Evolutionary conservation across 2,797 vertebrate genomes (phyloP).

Genomic region (Enteromius viviparus): DNA sequence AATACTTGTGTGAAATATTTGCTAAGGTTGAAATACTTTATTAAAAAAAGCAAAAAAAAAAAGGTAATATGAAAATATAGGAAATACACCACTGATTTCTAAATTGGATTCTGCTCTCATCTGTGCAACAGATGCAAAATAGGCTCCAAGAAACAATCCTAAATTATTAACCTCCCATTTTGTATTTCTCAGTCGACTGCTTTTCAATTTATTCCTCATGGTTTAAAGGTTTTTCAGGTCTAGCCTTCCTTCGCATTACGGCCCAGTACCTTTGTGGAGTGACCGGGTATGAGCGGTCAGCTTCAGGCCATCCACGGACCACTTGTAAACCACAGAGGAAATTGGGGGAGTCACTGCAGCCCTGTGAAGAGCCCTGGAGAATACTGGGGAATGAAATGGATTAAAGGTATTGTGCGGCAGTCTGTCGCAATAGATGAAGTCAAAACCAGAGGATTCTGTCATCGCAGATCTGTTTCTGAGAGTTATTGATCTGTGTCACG

Average conservation of each 20-base stretch:
- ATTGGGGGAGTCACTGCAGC: not conserved
- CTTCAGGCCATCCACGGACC: not conserved
- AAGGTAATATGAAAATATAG: not conserved
- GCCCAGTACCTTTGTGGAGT: not conserved
- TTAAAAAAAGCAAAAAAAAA: not conserved
- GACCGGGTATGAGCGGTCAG: not conserved
- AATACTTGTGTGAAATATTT: not conserved
- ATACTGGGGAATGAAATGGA: not conserved
- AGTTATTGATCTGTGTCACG: not conserved
- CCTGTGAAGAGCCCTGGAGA: not conserved
- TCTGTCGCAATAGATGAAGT: not conserved
- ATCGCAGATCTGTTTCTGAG: not conserved
- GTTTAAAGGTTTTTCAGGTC: not conserved
- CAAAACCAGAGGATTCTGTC: not conserved
- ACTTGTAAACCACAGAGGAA: not conserved
- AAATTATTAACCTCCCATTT: conserved; percentile 19
- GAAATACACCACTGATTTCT: not conserved
- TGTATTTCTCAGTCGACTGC: conserved; percentile 6
- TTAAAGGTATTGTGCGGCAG: not conserved
- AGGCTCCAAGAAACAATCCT: not conserved
- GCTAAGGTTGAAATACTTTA: not conserved
- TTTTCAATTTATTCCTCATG: conserved; percentile 5
- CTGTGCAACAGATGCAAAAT: not conserved
- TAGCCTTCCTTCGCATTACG: not conserved
- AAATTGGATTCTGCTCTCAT: not conserved